These are phyloP conservation scores for Chascanopsetta lugubris DNA, from an alignment of 2,113 vertebrate genomes.

Conservation along the genomic window DNA sequence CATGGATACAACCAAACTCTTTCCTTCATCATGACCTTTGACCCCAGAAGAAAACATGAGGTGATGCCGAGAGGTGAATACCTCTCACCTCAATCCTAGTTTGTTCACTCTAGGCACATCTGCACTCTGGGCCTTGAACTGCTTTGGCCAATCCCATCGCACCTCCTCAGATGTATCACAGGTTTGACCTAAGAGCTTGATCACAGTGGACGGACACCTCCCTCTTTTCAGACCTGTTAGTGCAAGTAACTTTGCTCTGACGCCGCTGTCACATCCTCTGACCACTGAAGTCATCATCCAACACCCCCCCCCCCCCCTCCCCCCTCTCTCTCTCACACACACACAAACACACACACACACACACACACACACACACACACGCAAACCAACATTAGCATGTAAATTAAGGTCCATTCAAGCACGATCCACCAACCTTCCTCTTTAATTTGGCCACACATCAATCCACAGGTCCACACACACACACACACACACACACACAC, in stretches of 20 bases:
- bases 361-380: slow-evolving; percentile 42
- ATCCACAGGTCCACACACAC: slow-evolving; percentile 49
- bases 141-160: too few relatives aligned
- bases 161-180: too few relatives aligned
- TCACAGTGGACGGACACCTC: too few relatives aligned
- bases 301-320: slow-evolving; percentile 45
- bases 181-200: too few relatives aligned
- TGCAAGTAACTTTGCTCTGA: slow-evolving; percentile 24
- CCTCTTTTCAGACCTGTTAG: slow-evolving; percentile 7
- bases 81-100: too few relatives aligned
- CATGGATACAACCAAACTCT: too few relatives aligned
- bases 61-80: too few relatives aligned
- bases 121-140: too few relatives aligned
- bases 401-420: slow-evolving; percentile 80
- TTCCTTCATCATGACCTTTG: too few relatives aligned
- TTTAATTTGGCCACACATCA: slow-evolving; percentile 78
- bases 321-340: slow-evolving; percentile 36
- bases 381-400: slow-evolving; percentile 75
- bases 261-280: slow-evolving; percentile 56
- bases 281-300: slow-evolving; percentile 65
- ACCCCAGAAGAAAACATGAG: too few relatives aligned
- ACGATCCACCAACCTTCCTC: slow-evolving; percentile 66
- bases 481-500: slow-evolving; percentile 28
- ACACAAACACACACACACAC: slow-evolving; percentile 41
- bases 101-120: too few relatives aligned